Percentiles rank a stretch among this genome's conserved stretches.
phyloP scores from a whole-genome alignment of 2,113 vertebrate species.

The Syngnathus floridae region DNA sequence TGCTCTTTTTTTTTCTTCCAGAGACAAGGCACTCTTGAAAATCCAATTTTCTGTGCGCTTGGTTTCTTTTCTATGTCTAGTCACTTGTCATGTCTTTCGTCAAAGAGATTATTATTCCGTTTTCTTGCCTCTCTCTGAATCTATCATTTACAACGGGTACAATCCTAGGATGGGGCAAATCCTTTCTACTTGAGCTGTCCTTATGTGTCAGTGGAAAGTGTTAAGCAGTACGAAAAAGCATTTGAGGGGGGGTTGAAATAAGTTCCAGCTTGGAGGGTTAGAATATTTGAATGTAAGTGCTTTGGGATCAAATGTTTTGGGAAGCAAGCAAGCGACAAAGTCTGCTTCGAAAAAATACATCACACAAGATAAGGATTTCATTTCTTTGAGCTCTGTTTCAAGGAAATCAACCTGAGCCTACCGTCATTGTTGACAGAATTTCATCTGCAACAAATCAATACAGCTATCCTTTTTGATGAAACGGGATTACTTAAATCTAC shows the following conservation, averaged over 20 bases:
- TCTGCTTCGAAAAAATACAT: slow-evolving; percentile 15
- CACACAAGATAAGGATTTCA: not conserved
- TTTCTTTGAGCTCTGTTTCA: not conserved
- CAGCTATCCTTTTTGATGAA: too few species aligned
- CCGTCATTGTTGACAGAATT: not conserved
- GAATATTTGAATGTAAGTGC: slow-evolving; percentile 28
- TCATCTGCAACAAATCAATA: not conserved
- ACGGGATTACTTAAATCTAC: not conserved
- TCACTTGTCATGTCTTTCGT: slow-evolving; percentile 70
- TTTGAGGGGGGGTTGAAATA: slow-evolving; percentile 56
- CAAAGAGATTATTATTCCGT: slow-evolving; percentile 62
- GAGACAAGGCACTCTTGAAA: slow-evolving; percentile 68
- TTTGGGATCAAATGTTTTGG: slow-evolving; percentile 36
- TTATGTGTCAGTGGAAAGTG: slow-evolving; percentile 49
- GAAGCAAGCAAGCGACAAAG: slow-evolving; percentile 30
- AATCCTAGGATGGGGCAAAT: slow-evolving; percentile 63
- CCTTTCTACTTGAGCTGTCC: slow-evolving; percentile 66
- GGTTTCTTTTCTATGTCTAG: slow-evolving; percentile 65
- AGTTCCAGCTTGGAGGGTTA: slow-evolving; percentile 48
- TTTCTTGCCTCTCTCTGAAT: slow-evolving; percentile 60
- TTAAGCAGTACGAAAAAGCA: slow-evolving; percentile 55
- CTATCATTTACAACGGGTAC: slow-evolving; percentile 69
- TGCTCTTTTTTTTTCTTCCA: slow-evolving; percentile 53
- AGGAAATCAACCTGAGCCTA: too few species aligned
- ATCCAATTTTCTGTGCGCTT: slow-evolving; percentile 73